These are phyloP conservation scores for Caenorhabditis brenneri DNA, from an alignment of 1,140 invertebrate genomes.

Conservation along the genomic window DNA sequence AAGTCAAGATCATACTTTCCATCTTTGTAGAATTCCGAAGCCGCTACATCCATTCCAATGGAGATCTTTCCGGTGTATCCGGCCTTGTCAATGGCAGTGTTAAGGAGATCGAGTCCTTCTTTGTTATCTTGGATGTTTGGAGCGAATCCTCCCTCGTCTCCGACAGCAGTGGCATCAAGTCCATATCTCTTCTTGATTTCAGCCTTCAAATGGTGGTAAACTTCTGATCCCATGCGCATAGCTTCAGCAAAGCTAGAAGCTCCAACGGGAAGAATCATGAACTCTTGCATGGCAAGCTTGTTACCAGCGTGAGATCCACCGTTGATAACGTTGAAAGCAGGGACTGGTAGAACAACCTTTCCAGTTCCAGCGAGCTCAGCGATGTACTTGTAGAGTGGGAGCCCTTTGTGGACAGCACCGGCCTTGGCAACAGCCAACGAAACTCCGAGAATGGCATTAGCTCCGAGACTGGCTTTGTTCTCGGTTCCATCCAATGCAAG, in stretches of 20 bases:
- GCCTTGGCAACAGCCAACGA: conserved; percentile 94
- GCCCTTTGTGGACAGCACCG: conserved; percentile 86
- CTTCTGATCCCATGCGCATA: conserved; percentile 96
- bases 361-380: conserved; percentile 86
- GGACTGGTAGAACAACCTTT: conserved; percentile 89
- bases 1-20: conserved; percentile 92
- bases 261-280: conserved; percentile 75
- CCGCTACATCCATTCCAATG: conserved; percentile 98
- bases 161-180: conserved; percentile 93
- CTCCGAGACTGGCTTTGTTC: conserved; percentile 82
- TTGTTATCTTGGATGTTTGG: conserved; percentile 96
- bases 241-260: conserved; percentile 91
- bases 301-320: conserved; percentile 98
- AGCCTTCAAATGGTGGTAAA: conserved; percentile 91
- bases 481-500: conserved; percentile 91
- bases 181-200: conserved; percentile 90
- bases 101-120: conserved; percentile 85
- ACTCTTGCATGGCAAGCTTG: conserved; percentile 91
- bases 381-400: conserved; percentile 70
- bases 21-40: conserved; percentile 84
- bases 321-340: conserved; percentile 99
- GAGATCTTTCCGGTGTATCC: conserved; percentile 87
- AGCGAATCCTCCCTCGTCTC: conserved; percentile 98
- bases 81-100: conserved; percentile 88
- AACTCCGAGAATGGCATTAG: conserved; percentile 95